phyloP scores from a whole-genome alignment of 2,888 invertebrate species.

The Torymus auratus region DNA sequence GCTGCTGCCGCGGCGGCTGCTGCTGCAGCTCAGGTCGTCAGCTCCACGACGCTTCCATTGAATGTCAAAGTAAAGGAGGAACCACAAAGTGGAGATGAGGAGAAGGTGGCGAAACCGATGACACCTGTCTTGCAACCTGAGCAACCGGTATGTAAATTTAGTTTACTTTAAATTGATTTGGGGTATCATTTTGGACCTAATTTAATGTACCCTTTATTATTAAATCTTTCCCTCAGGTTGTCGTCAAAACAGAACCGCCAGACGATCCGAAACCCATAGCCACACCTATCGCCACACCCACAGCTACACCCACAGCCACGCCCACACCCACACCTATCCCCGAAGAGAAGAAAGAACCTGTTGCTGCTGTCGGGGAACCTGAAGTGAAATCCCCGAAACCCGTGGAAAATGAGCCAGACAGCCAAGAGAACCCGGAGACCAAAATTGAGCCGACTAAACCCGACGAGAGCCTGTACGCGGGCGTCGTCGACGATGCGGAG shows the following conservation, averaged over 20 bases:
- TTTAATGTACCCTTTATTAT: no score
- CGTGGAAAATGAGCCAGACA: slow-evolving; percentile 6
- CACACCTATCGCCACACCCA: no score
- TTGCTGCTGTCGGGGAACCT: background rate
- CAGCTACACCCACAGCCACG: no score
- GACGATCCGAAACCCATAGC: slow-evolving; percentile 18
- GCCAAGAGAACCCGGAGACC: background rate
- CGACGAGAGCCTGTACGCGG: slow-evolving; percentile 28
- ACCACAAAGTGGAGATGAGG: slow-evolving; percentile 46
- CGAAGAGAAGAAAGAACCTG: background rate
- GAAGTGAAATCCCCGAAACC: background rate
- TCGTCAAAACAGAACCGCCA: slow-evolving; percentile 33
- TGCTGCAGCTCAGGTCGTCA: slow-evolving; percentile 2
- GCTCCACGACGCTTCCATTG: slow-evolving; percentile 21
- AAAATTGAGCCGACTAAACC: background rate
- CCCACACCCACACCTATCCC: background rate
- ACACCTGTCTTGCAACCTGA: no score
- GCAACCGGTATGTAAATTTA: no score
- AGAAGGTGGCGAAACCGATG: background rate
- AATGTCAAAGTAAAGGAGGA: slow-evolving; percentile 54
- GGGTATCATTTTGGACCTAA: no score
- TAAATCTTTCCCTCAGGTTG: background rate
- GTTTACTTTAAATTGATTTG: no score
- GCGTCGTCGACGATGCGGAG: slow-evolving; percentile 44
- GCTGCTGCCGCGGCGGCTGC: slow-evolving; percentile 52